A percentile compares a stretch with the other conserved stretches of the same genome.
These are phyloP conservation scores for Heptranchias perlo DNA, from an alignment of 2,113 vertebrate species.

Conservation along the genomic window DNA sequence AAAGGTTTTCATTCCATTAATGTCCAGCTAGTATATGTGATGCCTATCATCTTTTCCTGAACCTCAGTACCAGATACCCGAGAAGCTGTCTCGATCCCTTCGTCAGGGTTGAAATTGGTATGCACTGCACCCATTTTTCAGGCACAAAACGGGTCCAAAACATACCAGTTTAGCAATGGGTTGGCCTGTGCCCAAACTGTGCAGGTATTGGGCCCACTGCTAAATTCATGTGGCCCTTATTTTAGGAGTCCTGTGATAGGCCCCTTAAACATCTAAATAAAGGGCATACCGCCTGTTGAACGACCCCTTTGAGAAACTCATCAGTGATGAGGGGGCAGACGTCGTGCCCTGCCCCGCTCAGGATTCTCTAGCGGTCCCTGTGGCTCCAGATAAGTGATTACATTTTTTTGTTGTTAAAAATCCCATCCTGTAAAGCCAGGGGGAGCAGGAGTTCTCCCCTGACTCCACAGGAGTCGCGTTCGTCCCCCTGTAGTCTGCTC, in stretches of 20 bases:
- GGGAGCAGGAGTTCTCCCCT: neutral
- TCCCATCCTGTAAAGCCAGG: neutral
- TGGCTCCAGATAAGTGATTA: neutral
- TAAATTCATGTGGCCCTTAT: neutral
- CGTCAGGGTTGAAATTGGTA: neutral
- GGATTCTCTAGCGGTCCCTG: neutral
- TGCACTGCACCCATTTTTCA: neutral
- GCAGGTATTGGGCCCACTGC: neutral
- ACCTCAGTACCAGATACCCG: neutral
- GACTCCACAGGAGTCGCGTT: too few species aligned
- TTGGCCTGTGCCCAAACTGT: neutral
- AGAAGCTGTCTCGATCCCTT: neutral
- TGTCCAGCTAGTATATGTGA: neutral
- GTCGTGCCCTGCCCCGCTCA: neutral
- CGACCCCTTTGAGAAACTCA: neutral
- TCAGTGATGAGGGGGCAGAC: neutral
- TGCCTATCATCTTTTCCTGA: neutral
- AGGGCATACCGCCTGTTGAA: neutral
- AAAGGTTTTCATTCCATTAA: too few species aligned
- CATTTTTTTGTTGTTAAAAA: neutral
- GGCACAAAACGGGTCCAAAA: too few species aligned
- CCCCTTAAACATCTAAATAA: neutral
- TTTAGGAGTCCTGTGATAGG: neutral
- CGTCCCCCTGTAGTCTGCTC: too few species aligned
- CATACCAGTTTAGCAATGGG: neutral